Evolutionary conservation across 2,888 invertebrate species (phyloP), one percentile per base, ranked within the genome.

Genomic region (Microplitis deprimator): DNA sequence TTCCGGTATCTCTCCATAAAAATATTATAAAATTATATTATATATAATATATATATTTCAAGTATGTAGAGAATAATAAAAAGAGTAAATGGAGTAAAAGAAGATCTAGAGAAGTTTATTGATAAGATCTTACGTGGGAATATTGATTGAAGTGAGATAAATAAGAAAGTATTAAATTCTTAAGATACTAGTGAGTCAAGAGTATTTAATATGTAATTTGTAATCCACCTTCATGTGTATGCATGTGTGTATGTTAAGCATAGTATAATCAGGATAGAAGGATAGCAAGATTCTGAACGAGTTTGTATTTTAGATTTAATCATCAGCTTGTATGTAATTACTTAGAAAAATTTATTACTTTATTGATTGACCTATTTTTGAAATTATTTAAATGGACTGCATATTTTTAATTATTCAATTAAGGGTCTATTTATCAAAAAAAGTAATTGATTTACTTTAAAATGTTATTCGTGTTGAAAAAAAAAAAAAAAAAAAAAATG

Each of bases 161-260:
- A 64, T 71, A 71, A 61, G 64, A 73, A 68, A 68, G 75, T 68
- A 70, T 20, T 62, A 67, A 73, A 77, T 79, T 74, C 76, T 62
- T 67, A 74, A 67, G 76, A 72, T 69, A 69, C 75, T 67, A 76
- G 64, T 76, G 73, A 77, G 70, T 80, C 76, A 64, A 68, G 60
- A 40, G 29, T 38, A 76, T 79, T 79, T 79, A 76, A 77, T 81
- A 78, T 77, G 70, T 79, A 81, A 81, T 81, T 79, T 80, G 80
- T 79, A 79, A 81, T 81, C 80, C 81, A 80, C 81, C 81, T 79
- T 81, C 78, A 75, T 59, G 20, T 29, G 60, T n/a, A n/a, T 38
- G 38, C 29, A n/a, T 8, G 38, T 40, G 17, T n/a, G n/a, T 20
- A 10, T 50, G 50, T 50, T 13, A 5, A 50, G 10, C 13, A 50